phyloP scores from a whole-genome alignment of 1,140 invertebrate genomes.

The Rhagoletis zephyria region DNA sequence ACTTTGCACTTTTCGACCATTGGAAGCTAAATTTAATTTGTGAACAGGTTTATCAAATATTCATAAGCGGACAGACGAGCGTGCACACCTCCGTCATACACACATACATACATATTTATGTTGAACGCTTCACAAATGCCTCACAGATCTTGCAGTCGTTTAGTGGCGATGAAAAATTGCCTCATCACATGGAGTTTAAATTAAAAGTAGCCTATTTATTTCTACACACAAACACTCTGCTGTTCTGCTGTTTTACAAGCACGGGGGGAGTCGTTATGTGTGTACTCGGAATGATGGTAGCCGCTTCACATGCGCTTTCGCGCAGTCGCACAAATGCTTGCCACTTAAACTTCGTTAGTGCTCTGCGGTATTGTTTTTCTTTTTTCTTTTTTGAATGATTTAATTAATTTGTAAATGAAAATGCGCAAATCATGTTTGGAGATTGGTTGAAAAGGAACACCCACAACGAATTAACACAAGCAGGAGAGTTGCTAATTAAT shows the following conservation, averaged over 20 bases:
- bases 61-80: conserved; percentile 26
- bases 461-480: conserved; percentile 36
- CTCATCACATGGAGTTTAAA: conserved; percentile 54
- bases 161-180: conserved; percentile 55
- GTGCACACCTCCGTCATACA: conserved; percentile 26
- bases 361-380: too few species aligned
- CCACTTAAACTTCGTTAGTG: background rate
- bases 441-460: conserved; percentile 36
- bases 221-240: background rate
- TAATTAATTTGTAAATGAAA: conserved; percentile 49
- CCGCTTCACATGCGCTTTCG: background rate
- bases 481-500: conserved; percentile 23
- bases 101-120: background rate
- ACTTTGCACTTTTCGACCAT: conserved; percentile 49
- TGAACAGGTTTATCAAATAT: conserved; percentile 56
- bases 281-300: background rate
- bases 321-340: background rate
- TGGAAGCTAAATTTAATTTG: conserved; percentile 69
- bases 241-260: background rate
- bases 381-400: background rate
- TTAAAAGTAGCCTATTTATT: conserved; percentile 11
- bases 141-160: background rate
- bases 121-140: conserved; percentile 2
- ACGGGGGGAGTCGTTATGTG: background rate
- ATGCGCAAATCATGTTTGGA: conserved; percentile 35